These are phyloP conservation scores for Mamestra brassicae DNA, from an alignment of 2,888 invertebrate genomes.

Conservation along the genomic window DNA sequence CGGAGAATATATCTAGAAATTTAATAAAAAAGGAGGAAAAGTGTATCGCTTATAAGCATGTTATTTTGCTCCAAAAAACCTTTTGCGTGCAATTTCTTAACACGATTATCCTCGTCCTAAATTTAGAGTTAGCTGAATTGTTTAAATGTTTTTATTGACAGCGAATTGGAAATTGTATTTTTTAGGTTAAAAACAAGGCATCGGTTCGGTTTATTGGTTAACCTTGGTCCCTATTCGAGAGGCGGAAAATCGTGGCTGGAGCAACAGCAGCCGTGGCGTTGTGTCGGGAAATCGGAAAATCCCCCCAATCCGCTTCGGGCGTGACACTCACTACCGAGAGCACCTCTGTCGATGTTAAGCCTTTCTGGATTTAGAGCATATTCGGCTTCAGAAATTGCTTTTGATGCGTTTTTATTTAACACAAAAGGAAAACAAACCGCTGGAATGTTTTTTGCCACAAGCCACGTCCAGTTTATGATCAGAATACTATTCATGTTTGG, in stretches of 20 bases:
- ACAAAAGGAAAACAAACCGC: constrained; percentile 46
- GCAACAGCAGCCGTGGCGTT: constrained; percentile 70
- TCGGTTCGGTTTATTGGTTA: constrained; percentile 64
- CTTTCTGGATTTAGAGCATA: constrained; percentile 75
- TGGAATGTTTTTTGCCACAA: constrained; percentile 16
- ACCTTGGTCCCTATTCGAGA: constrained; percentile 69
- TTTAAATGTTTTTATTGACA: constrained; percentile 57
- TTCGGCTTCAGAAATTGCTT: constrained; percentile 71
- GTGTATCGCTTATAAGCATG: constrained; percentile 13
- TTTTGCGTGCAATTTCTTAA: constrained; percentile 34
- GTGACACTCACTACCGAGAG: constrained; percentile 74
- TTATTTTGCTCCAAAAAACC: constrained; percentile 31
- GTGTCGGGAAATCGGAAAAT: constrained; percentile 81
- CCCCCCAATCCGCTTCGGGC: constrained; percentile 76
- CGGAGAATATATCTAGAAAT: constrained; percentile 39
- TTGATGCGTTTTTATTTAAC: constrained; percentile 66
- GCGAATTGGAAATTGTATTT: constrained; percentile 57
- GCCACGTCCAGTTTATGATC: constrained; percentile 5
- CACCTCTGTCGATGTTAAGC: constrained; percentile 76
- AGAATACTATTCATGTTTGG: background rate
- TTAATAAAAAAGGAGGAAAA: constrained; percentile 35
- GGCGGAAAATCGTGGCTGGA: constrained; percentile 73
- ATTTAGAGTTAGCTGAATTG: constrained; percentile 32
- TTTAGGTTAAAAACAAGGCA: constrained; percentile 54
- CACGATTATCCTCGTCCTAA: constrained; percentile 30